Evolutionary conservation across 2,888 invertebrate genomes (phyloP).

Genomic region (Synanthedon tipuliformis): DNA sequence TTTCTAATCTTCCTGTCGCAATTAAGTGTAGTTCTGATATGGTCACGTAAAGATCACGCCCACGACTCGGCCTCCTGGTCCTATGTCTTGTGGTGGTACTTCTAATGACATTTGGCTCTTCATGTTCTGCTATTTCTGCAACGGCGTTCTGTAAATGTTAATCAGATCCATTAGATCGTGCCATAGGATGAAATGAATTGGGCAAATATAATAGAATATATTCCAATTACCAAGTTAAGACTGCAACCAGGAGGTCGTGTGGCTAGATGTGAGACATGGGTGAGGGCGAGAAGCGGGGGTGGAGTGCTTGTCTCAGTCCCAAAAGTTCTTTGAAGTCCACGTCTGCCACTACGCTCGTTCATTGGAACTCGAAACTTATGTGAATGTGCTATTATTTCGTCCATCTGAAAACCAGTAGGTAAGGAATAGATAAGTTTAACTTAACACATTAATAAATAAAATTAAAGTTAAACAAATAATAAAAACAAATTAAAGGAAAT

Average conservation of each 20-base stretch:
- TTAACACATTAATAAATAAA: no score
- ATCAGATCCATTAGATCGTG: background rate
- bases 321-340: constrained; percentile 33
- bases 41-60: constrained; percentile 75
- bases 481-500: no score
- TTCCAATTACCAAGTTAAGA: constrained; percentile 15
- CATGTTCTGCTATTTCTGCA: constrained; percentile 23
- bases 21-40: constrained; percentile 78
- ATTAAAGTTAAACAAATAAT: no score
- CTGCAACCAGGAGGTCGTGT: constrained; percentile 52
- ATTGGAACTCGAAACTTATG: constrained; percentile 53
- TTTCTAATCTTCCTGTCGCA: constrained; percentile 76
- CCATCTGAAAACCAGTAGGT: constrained; percentile 30
- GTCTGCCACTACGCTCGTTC: constrained; percentile 42
- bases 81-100: constrained; percentile 42
- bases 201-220: background rate
- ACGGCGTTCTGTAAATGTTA: constrained; percentile 2
- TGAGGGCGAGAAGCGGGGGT: constrained; percentile 45
- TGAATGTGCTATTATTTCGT: constrained; percentile 52
- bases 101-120: constrained; percentile 33
- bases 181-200: no score
- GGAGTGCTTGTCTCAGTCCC: constrained; percentile 34
- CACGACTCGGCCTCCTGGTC: constrained; percentile 58
- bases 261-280: constrained; percentile 51
- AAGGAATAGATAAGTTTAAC: background rate